Base-by-base conservation (phyloP, 2,888 invertebrate species). In the Heliconius cydno region DNA sequence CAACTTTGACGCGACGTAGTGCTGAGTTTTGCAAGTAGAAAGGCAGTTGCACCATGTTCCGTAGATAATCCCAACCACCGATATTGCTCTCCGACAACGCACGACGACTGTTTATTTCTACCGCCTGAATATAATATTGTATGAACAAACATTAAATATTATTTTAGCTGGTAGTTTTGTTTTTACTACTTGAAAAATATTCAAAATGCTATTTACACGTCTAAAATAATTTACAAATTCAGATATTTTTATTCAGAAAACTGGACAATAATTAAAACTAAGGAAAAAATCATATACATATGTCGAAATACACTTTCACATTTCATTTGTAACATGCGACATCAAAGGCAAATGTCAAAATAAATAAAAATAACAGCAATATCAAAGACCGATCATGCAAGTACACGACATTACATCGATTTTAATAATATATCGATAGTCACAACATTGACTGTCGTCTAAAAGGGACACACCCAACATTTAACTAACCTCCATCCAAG, bases 1-100 rank as follows among this genome's bases (percentile, higher is more conserved):
- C 98, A 10, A 97, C 96, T 90, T 98, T 98, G 3, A 98, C 98
- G 86, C 98, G 97, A 1, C 99, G 96, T 81, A 99, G 92, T 15
- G 99, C 99, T 1, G 99, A 98, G 94, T 99, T 99, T 95, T 99
- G 99, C 80, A 99, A 95, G 92, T 98, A 99, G 94, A 99, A 99
- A 0, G 99, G 99, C 87, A 99, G 95, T 90, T 99, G 99, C 38
- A 99, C 98, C 96, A 99, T 97, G 91, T 99, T 99, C 83, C 98
- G 96, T 74, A 99, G 94, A 89, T 99, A 99, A 92, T 98, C 98
- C 95, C 99, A 98, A 0, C 99, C 99, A 81, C 98, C 98, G 85
- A 99, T 98, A 90, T 97, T 98, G 82, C 97, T 98, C 91, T 99
- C 99, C 57, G 97, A 97, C 86, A 98, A 98, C 57, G 98, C 96